Evolutionary conservation across 2,113 vertebrate genomes (phyloP).

Genomic region (Coryphaenoides rupestris): DNA sequence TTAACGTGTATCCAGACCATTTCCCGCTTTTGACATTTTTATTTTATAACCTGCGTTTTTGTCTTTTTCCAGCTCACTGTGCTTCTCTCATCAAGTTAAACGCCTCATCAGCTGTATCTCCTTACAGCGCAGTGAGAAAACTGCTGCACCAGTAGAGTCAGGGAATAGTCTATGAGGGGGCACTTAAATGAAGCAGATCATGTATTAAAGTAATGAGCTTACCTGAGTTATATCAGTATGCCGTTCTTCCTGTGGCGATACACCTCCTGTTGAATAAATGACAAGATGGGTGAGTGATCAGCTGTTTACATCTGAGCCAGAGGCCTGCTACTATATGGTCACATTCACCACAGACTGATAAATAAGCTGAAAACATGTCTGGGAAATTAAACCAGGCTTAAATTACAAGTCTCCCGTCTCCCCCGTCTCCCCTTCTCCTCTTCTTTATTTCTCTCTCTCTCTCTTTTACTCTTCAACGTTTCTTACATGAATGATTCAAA

Average conservation of each 20-base stretch:
- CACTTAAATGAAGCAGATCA: too few relatives aligned
- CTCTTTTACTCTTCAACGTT: background rate
- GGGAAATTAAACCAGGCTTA: background rate
- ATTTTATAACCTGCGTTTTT: too few relatives aligned
- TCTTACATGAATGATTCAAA: background rate
- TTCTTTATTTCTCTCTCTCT: too few relatives aligned
- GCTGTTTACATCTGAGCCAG: background rate
- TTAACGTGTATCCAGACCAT: too few relatives aligned
- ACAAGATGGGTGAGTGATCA: background rate
- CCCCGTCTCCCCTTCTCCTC: too few relatives aligned
- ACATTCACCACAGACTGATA: too few relatives aligned
- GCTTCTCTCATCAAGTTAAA: background rate
- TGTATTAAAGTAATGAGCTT: too few relatives aligned
- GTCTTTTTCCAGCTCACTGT: background rate
- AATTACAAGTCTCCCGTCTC: too few relatives aligned
- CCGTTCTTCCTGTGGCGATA: too few relatives aligned
- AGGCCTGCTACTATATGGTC: conserved; percentile 1
- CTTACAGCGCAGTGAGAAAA: background rate
- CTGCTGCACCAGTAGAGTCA: background rate
- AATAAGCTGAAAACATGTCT: background rate
- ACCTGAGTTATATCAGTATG: too few relatives aligned
- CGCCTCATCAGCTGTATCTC: background rate
- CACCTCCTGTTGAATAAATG: background rate
- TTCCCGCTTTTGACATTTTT: too few relatives aligned
- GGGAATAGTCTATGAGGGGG: too few relatives aligned